Conservation (phyloP, 1,140 invertebrate species). For the Drosophila sproati region DNA sequence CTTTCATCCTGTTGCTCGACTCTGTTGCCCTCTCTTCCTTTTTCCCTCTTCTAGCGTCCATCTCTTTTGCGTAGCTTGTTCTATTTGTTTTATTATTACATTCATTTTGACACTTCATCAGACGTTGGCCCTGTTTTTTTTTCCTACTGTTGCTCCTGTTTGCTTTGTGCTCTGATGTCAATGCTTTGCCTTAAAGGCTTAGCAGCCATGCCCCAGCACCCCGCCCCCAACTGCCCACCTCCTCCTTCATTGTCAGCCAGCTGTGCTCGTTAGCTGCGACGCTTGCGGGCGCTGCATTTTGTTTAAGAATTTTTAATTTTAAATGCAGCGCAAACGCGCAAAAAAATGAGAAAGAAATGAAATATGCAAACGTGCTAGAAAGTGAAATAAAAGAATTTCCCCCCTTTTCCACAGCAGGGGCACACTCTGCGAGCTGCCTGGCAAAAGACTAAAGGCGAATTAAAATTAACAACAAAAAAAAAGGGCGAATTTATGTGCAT, state of each 20-base stretch:
- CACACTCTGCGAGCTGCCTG: constrained; percentile 18
- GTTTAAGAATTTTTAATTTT: constrained; percentile 77
- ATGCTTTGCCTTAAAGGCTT: constrained; percentile 81
- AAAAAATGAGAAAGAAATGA: constrained; percentile 53
- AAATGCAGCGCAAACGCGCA: constrained; percentile 73
- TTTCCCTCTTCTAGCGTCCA: not conserved
- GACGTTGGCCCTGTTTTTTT: constrained; percentile 71
- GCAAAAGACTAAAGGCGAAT: constrained; percentile 63
- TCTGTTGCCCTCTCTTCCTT: constrained; percentile 4
- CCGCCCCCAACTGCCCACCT: not conserved
- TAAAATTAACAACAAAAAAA: constrained; percentile 55
- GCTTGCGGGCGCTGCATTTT: constrained; percentile 76
- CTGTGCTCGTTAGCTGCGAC: constrained; percentile 71
- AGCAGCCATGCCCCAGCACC: constrained; percentile 11
- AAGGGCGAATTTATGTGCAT: constrained; percentile 72
- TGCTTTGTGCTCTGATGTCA: constrained; percentile 76
- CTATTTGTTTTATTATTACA: constrained; percentile 79
- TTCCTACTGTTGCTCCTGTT: constrained; percentile 53
- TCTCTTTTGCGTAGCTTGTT: constrained; percentile 20
- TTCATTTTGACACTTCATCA: constrained; percentile 83
- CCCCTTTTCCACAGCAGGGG: constrained; percentile 3
- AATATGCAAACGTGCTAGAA: constrained; percentile 67
- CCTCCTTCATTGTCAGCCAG: constrained; percentile 60
- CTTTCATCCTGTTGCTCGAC: constrained; percentile 12
- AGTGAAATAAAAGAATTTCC: constrained; percentile 40